These are phyloP conservation scores for Odontamblyopus lacepedii DNA, from an alignment of 2,797 vertebrate genomes.

Conservation along the genomic window DNA sequence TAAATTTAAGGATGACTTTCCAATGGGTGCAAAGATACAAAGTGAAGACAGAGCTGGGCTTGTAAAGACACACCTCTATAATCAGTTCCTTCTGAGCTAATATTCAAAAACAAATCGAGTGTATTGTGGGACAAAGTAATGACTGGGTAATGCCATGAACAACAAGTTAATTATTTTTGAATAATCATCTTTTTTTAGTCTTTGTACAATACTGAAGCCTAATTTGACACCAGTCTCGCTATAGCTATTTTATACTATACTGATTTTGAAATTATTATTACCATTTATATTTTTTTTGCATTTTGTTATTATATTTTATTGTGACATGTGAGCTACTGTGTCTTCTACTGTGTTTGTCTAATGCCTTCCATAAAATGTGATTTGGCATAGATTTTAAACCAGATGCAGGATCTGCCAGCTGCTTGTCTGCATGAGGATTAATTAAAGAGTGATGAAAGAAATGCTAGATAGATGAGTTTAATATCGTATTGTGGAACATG, in stretches of 20 bases:
- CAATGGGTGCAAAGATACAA: not conserved
- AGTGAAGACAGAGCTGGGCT: conserved; percentile 35
- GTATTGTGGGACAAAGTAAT: no score
- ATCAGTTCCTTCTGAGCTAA: conserved; percentile 11
- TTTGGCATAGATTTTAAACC: no score
- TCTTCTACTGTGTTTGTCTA: no score
- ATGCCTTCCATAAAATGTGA: no score
- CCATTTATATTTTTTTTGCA: no score
- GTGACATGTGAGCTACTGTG: no score
- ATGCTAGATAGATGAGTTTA: not conserved
- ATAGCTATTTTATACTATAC: no score
- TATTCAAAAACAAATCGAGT: not conserved
- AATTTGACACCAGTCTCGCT: no score
- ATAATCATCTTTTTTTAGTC: no score
- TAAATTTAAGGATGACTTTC: conserved; percentile 20
- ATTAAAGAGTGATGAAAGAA: not conserved
- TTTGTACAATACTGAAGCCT: no score
- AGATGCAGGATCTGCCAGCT: not conserved
- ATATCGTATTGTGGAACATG: not conserved
- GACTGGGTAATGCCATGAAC: not conserved
- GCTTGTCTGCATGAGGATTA: not conserved
- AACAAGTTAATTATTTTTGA: not conserved
- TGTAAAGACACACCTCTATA: conserved; percentile 45
- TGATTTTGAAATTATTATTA: no score
- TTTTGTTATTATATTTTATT: no score